These are phyloP conservation scores for Epinephelus moara DNA, from an alignment of 2,113 vertebrate genomes.

Conservation along the genomic window DNA sequence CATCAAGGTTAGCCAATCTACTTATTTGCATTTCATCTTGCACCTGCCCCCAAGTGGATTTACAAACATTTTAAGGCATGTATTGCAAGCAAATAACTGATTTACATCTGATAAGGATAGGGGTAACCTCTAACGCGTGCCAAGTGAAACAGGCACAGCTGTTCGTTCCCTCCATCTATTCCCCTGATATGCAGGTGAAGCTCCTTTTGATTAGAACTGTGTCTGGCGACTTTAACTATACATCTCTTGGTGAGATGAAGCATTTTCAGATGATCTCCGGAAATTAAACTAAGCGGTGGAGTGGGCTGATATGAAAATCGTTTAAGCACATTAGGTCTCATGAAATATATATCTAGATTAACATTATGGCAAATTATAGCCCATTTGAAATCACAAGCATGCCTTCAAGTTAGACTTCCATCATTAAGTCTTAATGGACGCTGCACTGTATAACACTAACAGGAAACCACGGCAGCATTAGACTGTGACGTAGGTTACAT, in stretches of 20 bases:
- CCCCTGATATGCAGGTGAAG: conserved; percentile 50
- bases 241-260: conserved; percentile 24
- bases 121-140: conserved; percentile 56
- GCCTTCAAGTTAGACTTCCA: conserved; percentile 41
- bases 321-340: conserved; percentile 48
- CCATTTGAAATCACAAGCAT: conserved; percentile 56
- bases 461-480: conserved; percentile 26
- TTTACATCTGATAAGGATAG: conserved; percentile 64
- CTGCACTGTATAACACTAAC: conserved; percentile 19
- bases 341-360: conserved; percentile 53
- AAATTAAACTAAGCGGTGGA: conserved; percentile 44
- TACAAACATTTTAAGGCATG: conserved; percentile 57
- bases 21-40: conserved; percentile 67
- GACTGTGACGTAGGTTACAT: neutral
- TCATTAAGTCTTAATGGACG: conserved; percentile 56
- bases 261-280: conserved; percentile 45
- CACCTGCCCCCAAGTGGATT: conserved; percentile 57
- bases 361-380: conserved; percentile 53
- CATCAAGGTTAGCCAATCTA: conserved; percentile 57
- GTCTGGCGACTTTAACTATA: conserved; percentile 41
- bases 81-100: conserved; percentile 64
- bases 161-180: conserved; percentile 51
- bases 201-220: conserved; percentile 51
- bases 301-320: conserved; percentile 29
- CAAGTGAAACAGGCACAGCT: conserved; percentile 64